Evolutionary conservation across 2,113 vertebrate genomes (phyloP), one percentile per base, ranked within the genome.

Genomic region (Phalacrocorax brasilianus): DNA sequence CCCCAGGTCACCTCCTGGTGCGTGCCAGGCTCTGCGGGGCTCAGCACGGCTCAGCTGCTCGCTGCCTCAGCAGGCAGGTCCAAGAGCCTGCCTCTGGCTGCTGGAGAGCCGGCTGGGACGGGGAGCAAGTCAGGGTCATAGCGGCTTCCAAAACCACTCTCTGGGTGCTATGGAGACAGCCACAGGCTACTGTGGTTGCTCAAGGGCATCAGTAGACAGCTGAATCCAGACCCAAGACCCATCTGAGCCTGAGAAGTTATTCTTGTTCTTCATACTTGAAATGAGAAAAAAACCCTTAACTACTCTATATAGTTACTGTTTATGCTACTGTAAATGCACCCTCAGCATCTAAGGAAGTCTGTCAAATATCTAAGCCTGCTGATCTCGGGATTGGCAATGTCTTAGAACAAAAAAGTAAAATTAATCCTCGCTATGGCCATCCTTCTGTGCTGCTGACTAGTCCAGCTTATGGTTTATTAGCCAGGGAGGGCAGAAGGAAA

Each of bases 51-150:
- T n/a, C 28, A 4, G 67, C 52, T 22, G 33, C 70, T 63, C 28
- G 0, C 59, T 15, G 28, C 3, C 0, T 33, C 23, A 28, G 17
- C 55, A 14, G 35, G 19, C 4, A 8, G 50, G 35, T 23, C n/a
- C 6, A 1, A 6, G 27, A 53, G 71, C 52, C 85, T 44, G 59
- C 16, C 18, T 8, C 19, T 0, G 4, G 27, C 42, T 44, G 8
- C 2, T 14, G 8, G 28, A 12, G 20, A 24, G 44, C 50, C 44
- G 16, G 12, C 13, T 9, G 52, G 11, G 23, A 11, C 6, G 0
- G 4, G 30, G 44, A 33, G 35, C 33, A 12, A 6, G 33, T 28
- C 9, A 5, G 33, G 20, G 2, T 24, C 3, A 0, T 6, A 27
- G 59, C 2, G 8, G 10, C 45, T 53, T 63, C 45, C 32, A 33